Evolutionary conservation across 2,113 vertebrate genomes (phyloP).

Genomic region (Amia ocellicauda): DNA sequence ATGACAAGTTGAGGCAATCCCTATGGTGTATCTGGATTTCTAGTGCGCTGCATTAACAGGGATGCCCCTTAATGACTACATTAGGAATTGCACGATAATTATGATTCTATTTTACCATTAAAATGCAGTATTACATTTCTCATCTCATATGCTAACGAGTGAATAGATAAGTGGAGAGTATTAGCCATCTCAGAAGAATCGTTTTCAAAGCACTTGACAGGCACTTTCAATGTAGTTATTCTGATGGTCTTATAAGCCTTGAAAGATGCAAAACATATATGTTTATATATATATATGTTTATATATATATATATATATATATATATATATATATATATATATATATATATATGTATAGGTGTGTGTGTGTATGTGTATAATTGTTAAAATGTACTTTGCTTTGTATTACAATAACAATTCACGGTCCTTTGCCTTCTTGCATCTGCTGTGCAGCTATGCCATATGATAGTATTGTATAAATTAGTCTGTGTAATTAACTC

Average conservation of each 20-base stretch:
- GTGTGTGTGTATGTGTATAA: no score
- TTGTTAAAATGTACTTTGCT: slow-evolving; percentile 2
- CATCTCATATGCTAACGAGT: neutral
- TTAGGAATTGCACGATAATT: neutral
- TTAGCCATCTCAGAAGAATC: no score
- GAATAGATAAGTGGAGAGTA: no score
- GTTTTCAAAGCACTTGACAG: neutral
- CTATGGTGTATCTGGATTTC: neutral
- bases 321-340: no score
- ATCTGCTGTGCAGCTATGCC: slow-evolving; percentile 10
- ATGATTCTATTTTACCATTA: neutral
- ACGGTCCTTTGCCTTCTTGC: neutral
- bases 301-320: no score
- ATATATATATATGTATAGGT: no score
- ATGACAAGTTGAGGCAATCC: neutral
- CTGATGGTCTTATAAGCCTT: no score
- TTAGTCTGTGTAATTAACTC: slow-evolving; percentile 20
- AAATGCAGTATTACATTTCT: neutral
- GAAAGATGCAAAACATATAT: no score
- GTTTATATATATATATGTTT: no score
- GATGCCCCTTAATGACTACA: neutral
- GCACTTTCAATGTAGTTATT: no score
- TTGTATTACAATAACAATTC: neutral
- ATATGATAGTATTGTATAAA: slow-evolving; percentile 20
- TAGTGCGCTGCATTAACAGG: neutral